Evolutionary conservation across 2,113 vertebrate genomes (phyloP), one percentile per base, ranked within the genome.

Genomic region (Motacilla alba): DNA sequence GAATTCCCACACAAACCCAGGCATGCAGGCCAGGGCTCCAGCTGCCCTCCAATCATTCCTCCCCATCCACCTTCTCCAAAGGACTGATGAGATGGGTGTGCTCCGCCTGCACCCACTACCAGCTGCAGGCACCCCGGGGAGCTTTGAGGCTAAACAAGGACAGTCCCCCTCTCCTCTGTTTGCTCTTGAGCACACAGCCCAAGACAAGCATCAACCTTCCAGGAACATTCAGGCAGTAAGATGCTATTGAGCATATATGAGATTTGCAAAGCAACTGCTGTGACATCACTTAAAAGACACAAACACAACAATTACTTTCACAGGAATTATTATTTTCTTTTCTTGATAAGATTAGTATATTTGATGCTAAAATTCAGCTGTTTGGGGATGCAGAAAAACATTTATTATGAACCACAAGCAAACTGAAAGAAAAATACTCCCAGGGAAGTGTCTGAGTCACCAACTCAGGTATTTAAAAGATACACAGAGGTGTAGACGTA

Each of bases 71-170:
- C 1, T 0, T 0, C 39, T n/a, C 62, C 39, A 4, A 10, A 55
- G 47, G 22, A 23, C 16, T 8, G 10, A 17, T 0, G 3, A 79
- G 77, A 52, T 13, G 35, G 21, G 9, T 4, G 23, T 11, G 3
- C 27, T 31, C 39, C 1, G 8, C 47, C 24, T 23, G 28, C 63
- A n/a, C 3, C 1, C 0, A 0, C 41, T 13, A 74, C 20, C 2
- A 2, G 49, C 77, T 47, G 39, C 31, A 13, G 46, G 41, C 41
- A 55, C 7, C 0, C 7, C 0, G 0, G 31, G 10, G 6, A 68
- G 20, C 15, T 46, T 10, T 28, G 47, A 5, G 7, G 31, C 44
- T 59, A 31, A 46, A 6, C 0, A 0, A 50, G 8, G 17, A 69
- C 11, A 21, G 14, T 11, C 3, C 72, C 31, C 41, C 16, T 33